Evolutionary conservation across 2,888 invertebrate genomes (phyloP).

Genomic region (Mylabris sibirica): DNA sequence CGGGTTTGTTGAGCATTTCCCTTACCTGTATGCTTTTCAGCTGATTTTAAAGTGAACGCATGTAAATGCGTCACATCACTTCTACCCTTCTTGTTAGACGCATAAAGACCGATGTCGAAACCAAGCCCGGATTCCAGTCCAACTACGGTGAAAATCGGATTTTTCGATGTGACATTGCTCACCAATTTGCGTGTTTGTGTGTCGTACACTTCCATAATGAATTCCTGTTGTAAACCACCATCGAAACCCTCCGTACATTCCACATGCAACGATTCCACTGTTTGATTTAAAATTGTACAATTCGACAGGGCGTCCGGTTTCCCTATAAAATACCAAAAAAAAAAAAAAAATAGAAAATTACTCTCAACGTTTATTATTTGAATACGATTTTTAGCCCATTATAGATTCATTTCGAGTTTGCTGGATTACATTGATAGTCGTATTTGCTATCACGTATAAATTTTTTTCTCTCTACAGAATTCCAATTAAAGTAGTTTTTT

Average conservation of each 20-base stretch:
- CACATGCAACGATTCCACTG: conserved; percentile 74
- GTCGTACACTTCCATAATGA: conserved; percentile 75
- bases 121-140: conserved; percentile 73
- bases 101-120: conserved; percentile 73
- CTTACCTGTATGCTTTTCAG: conserved; percentile 75
- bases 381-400: neutral
- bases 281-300: conserved; percentile 78
- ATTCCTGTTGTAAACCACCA: conserved; percentile 77
- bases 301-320: conserved; percentile 77
- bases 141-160: conserved; percentile 71
- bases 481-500: conserved; percentile 5
- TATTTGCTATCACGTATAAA: neutral
- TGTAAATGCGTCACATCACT: conserved; percentile 72
- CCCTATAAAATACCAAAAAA: conserved; percentile 61
- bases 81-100: conserved; percentile 76
- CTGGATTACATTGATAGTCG: neutral
- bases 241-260: conserved; percentile 80
- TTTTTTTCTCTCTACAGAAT: neutral
- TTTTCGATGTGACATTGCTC: conserved; percentile 66
- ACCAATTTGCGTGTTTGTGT: conserved; percentile 64
- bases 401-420: neutral
- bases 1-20: neutral
- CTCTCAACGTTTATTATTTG: neutral
- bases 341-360: neutral
- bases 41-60: conserved; percentile 76